phyloP scores from a whole-genome alignment of 1,140 invertebrate species.

The Leptinotarsa defecta region DNA sequence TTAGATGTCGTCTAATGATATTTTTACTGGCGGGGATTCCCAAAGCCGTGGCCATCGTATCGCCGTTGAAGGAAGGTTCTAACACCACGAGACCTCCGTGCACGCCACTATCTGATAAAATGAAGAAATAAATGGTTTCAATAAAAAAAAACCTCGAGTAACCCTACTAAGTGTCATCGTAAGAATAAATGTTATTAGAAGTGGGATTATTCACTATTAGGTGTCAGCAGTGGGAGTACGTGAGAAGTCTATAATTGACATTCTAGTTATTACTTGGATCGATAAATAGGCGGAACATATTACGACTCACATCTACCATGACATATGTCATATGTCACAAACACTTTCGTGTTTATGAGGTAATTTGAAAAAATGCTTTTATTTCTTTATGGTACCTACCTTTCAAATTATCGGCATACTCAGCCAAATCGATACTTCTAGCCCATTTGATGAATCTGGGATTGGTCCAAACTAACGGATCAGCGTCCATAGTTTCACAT shows the following conservation, averaged over 20 bases:
- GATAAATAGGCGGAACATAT: no score
- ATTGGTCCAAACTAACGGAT: constrained; percentile 95
- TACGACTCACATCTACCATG: no score
- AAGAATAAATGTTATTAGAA: not conserved
- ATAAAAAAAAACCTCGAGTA: not conserved
- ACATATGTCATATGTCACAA: no score
- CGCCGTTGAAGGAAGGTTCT: constrained; percentile 90
- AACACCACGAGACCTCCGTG: constrained; percentile 90
- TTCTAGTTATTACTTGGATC: no score
- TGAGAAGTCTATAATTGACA: no score
- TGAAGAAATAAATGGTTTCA: not conserved
- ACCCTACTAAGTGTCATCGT: no score
- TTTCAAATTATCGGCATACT: constrained; percentile 94
- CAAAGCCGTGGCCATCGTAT: constrained; percentile 90
- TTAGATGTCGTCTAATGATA: constrained; percentile 88
- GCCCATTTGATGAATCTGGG: constrained; percentile 92
- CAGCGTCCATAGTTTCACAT: constrained; percentile 83
- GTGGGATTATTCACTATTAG: not conserved
- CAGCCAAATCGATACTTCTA: constrained; percentile 87
- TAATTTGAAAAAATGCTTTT: not conserved
- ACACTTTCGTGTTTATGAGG: no score
- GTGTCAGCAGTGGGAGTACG: not conserved
- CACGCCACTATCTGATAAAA: constrained; percentile 80
- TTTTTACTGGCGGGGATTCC: constrained; percentile 92
- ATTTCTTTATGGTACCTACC: constrained; percentile 60